These are phyloP conservation scores for Scolopax rusticola DNA, from an alignment of 2,797 vertebrate species.

Conservation along the genomic window DNA sequence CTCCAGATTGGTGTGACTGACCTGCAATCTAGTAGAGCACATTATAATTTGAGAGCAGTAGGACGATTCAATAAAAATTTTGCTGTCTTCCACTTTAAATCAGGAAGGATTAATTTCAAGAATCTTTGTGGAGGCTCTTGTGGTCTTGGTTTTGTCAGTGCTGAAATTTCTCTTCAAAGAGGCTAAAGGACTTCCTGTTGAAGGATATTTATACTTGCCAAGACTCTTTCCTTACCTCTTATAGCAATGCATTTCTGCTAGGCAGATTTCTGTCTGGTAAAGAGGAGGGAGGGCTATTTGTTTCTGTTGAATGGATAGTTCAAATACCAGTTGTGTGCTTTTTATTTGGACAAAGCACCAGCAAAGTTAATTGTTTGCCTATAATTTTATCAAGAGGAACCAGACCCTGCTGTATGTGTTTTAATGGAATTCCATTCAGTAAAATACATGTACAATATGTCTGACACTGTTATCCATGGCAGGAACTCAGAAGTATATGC, in stretches of 20 bases:
- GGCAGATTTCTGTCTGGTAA: neutral
- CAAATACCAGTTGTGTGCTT: neutral
- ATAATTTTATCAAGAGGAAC: neutral
- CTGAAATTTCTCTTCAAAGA: slow-evolving; percentile 29
- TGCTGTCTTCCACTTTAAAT: slow-evolving; percentile 72
- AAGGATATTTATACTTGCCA: neutral
- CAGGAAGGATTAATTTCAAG: slow-evolving; percentile 69
- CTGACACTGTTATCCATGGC: neutral
- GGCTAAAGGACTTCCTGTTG: neutral
- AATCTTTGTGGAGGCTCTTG: slow-evolving; percentile 32
- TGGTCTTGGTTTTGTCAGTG: slow-evolving; percentile 32
- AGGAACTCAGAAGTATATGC: neutral
- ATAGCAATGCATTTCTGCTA: neutral
- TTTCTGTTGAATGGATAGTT: neutral
- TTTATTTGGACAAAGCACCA: neutral
- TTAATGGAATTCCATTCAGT: neutral
- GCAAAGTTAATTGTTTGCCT: neutral
- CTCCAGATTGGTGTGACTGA: slow-evolving; percentile 67
- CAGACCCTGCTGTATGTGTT: neutral
- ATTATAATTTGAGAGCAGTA: slow-evolving; percentile 68
- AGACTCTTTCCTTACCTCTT: neutral
- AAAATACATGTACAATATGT: neutral
- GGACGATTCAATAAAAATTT: slow-evolving; percentile 68
- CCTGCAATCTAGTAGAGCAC: slow-evolving; percentile 70
- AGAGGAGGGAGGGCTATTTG: neutral